Evolutionary conservation across 2,113 vertebrate genomes (phyloP), one percentile per base, ranked within the genome.

Genomic region (Notothenia rossii): DNA sequence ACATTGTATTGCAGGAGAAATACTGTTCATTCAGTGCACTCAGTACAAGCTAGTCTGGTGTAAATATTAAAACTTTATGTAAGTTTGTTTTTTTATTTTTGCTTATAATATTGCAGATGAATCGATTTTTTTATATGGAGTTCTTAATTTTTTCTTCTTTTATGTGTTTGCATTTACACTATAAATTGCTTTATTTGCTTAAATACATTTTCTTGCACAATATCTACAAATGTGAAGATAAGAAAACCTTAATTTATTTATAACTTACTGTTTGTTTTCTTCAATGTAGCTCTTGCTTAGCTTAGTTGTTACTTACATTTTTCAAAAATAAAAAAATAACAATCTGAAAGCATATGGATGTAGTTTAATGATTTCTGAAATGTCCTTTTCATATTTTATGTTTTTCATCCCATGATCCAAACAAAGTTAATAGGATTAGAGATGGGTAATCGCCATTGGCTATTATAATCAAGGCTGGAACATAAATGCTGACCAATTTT

Each of bases 401-500:
- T 59, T 84, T 75, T 75, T 79, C 64, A n/a, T 73, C 53, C 18
- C 25, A 4, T 29, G 46, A 10, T 76, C 43, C 22, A 67, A 81
- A 77, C 63, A 69, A 65, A 78, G 11, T 61, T 79, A 85, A 87
- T 61, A 71, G 80, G 64, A 81, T 88, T 85, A 85, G 46, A 65
- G 50, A 55, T 29, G 62, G 45, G 20, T 66, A 78, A 88, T 86
- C 61, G 69, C 56, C 4, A 36, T 51, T 72, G 70, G 59, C 58
- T 53, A 87, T 88, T 84, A 75, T n/a, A 91, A 81, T 88, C 85
- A 90, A 45, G 49, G 12, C 59, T 74, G 49, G 50, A 51, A 53
- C 72, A 54, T 74, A 73, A 91, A 82, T 29, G 80, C 67, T 68
- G 66, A 55, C 18, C 74, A 74, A 58, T 73, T 74, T 79, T 20